Evolutionary conservation across 2,113 vertebrate genomes (phyloP).

Genomic region (Phrynosoma blainvillii): DNA sequence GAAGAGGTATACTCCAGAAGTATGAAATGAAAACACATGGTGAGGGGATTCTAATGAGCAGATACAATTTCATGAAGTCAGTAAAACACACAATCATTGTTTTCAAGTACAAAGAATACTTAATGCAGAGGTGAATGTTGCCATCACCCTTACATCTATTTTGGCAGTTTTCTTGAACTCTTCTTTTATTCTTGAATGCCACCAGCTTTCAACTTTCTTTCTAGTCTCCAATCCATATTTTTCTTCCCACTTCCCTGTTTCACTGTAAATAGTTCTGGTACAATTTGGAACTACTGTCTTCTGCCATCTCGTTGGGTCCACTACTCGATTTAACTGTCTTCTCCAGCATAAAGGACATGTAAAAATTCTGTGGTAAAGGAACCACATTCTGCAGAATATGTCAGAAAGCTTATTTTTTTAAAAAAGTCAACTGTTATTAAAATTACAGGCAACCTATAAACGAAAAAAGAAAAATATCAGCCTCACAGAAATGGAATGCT

Average conservation of each 20-base stretch:
- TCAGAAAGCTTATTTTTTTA: constrained; percentile 48
- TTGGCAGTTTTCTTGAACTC: constrained; percentile 73
- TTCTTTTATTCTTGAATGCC: constrained; percentile 86
- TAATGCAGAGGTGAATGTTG: constrained; percentile 28
- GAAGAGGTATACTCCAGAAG: not conserved
- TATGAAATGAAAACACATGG: not conserved
- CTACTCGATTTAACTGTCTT: constrained; percentile 37
- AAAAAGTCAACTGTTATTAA: not conserved
- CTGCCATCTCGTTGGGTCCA: constrained; percentile 43
- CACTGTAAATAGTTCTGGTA: constrained; percentile 84
- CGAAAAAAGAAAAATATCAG: not conserved
- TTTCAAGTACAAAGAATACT: not conserved
- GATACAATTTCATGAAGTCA: not conserved
- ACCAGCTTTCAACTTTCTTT: constrained; percentile 87
- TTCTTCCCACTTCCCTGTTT: constrained; percentile 89
- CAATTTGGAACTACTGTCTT: constrained; percentile 42
- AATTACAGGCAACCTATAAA: too few relatives aligned
- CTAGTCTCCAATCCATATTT: constrained; percentile 86
- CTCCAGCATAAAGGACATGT: constrained; percentile 65
- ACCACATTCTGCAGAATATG: constrained; percentile 75
- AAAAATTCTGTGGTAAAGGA: constrained; percentile 55
- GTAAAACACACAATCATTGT: not conserved
- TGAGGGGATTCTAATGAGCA: not conserved
- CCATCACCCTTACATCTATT: constrained; percentile 77
- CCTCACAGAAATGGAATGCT: not conserved